These are phyloP conservation scores for Margaritifera margaritifera DNA, from an alignment of 2,888 invertebrate species.

Conservation along the genomic window DNA sequence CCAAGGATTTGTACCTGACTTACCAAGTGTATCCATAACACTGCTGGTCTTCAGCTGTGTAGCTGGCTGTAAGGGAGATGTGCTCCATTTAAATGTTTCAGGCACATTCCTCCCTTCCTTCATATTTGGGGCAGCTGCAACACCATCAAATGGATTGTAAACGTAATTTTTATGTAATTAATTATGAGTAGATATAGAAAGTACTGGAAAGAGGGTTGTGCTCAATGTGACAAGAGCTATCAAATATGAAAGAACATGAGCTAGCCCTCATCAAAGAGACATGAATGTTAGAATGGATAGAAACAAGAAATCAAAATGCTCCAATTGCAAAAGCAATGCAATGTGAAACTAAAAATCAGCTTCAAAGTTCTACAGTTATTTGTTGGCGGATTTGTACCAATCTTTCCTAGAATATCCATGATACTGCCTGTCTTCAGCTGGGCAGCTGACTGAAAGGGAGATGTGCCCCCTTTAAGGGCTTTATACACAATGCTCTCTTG, in stretches of 20 bases:
- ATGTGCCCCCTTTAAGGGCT: constrained; percentile 29
- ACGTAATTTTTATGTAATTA: too few species aligned
- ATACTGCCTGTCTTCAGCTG: constrained; percentile 59
- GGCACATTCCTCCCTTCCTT: constrained; percentile 53
- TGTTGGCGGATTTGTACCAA: not conserved
- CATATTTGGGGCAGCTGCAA: constrained; percentile 42
- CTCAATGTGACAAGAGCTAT: too few species aligned
- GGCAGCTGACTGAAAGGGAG: constrained; percentile 18
- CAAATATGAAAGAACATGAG: too few species aligned
- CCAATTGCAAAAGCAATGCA: too few species aligned
- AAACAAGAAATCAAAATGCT: too few species aligned
- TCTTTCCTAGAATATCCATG: constrained; percentile 54
- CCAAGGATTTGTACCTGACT: too few species aligned
- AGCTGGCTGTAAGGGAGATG: constrained; percentile 31
- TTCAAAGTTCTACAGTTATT: too few species aligned
- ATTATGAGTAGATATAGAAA: too few species aligned
- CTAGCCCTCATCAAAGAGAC: too few species aligned
- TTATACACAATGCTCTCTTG: constrained; percentile 55
- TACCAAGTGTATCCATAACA: constrained; percentile 58
- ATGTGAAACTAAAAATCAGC: too few species aligned
- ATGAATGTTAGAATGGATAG: too few species aligned
- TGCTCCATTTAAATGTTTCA: constrained; percentile 45
- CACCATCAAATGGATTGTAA: not conserved
- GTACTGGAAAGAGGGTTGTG: too few species aligned
- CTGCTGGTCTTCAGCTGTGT: constrained; percentile 53